Evolutionary conservation across 2,797 vertebrate genomes (phyloP), one percentile per base, ranked within the genome.

Genomic region (Odontamblyopus rebecca): DNA sequence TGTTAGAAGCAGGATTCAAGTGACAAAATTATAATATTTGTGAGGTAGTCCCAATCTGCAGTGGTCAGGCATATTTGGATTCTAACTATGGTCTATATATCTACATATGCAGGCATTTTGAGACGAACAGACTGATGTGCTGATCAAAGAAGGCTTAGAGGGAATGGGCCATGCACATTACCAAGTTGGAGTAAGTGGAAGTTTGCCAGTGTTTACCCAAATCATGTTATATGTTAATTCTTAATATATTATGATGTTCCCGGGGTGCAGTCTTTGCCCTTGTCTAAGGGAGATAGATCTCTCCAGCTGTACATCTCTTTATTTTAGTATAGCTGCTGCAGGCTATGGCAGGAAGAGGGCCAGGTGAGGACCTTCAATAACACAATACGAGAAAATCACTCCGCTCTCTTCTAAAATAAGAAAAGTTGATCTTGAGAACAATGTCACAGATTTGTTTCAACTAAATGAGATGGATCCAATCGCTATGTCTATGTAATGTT

Each of bases 361-460:
- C 59, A 69, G 56, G 27, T 50, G 56, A 63, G 68, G 59, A 68
- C 15, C 18, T 68, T 71, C 2, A 54, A 70, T 69, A 48, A 30
- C 44, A 57, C 27, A 75, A 68, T 27, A 65, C 8, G 38, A 64
- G 67, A 71, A 79, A 77, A 62, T 18, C 0, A 5, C 26, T 19
- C 50, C 54, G 18, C 18, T 50, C 51, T 53, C 30, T 32, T 56
- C 41, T 77, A 60, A 72, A 71, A 70, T 44, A 0, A 57, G 60
- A 72, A 61, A 76, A 77, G 68, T 50, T 29, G 26, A 48, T 56
- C 23, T 56, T 72, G 26, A 15, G 61, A 53, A 29, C 61, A 29
- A 64, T 44, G 59, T 68, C 3, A 19, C 29, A 8, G 6, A 38
- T 15, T 50, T 13, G 1, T 18, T 71, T 63, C 35, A 6, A 15